phyloP scores from a whole-genome alignment of 2,888 invertebrate genomes.

The Drosophila lutescens region DNA sequence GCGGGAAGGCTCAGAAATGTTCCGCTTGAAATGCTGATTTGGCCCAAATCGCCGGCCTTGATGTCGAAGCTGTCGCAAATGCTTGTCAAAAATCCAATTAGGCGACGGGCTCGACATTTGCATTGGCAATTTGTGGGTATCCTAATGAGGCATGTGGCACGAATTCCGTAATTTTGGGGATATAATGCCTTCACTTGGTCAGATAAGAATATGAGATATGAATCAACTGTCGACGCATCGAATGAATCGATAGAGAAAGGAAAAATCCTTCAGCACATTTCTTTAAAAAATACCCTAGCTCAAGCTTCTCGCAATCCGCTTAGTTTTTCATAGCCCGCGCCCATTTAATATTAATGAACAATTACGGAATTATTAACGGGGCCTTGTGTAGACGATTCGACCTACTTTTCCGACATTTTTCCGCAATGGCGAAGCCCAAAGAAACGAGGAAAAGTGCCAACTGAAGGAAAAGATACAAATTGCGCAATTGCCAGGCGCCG shows the following conservation, averaged over 20 bases:
- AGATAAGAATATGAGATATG: not conserved
- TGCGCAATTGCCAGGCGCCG: conserved; percentile 48
- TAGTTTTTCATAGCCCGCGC: conserved; percentile 8
- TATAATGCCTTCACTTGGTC: not conserved
- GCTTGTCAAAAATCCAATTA: conserved; percentile 70
- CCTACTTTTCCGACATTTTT: conserved; percentile 37
- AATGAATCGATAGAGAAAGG: not conserved
- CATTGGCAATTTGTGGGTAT: conserved; percentile 43
- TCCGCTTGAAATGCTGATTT: conserved; percentile 20
- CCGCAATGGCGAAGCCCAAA: not conserved
- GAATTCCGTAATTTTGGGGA: not conserved
- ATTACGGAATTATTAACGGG: conserved; percentile 36
- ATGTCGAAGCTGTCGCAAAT: conserved; percentile 22
- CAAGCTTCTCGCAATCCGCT: conserved; percentile 9
- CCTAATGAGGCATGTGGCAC: conserved; percentile 52
- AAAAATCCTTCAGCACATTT: not conserved
- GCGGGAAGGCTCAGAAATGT: conserved; percentile 8
- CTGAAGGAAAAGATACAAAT: conserved; percentile 42
- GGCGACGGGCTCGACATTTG: conserved; percentile 48
- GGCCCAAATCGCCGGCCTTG: conserved; percentile 27
- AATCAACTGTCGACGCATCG: not conserved
- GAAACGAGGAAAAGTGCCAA: conserved; percentile 19
- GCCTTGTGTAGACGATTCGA: conserved; percentile 16
- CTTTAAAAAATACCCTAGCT: not conserved
- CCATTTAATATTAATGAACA: conserved; percentile 42